Percentiles rank a stretch among this genome's conserved stretches.
These are phyloP conservation scores for Epizoanthus rinbou DNA, from an alignment of 92 coral and sea anemone genomes.

Conservation along the genomic window DNA sequence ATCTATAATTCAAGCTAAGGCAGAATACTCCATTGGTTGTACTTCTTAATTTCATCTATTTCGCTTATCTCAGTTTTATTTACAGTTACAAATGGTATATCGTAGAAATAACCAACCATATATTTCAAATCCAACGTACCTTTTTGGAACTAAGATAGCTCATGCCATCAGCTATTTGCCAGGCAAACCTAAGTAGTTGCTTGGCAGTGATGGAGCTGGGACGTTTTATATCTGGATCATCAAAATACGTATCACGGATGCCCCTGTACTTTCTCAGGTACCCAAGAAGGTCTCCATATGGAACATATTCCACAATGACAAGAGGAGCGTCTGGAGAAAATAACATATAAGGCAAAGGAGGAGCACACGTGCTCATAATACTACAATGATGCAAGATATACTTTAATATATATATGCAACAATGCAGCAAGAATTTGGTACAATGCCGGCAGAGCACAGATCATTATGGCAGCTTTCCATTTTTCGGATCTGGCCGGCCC, in stretches of 20 bases:
- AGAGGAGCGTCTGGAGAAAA: constrained; percentile 2
- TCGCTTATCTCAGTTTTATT: no score
- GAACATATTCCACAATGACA: constrained; percentile 16
- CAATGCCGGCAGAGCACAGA: no score
- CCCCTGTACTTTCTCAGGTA: constrained; percentile 33
- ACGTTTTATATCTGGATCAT: constrained; percentile 4
- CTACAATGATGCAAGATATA: no score
- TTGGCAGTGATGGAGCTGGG: neutral
- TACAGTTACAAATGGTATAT: neutral
- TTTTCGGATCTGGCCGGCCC: no score
- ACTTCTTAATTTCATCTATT: no score
- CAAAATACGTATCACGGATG: constrained; percentile 2
- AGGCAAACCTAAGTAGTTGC: constrained; percentile 18
- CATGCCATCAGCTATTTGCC: constrained; percentile 39
- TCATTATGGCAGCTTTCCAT: no score
- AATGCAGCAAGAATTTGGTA: no score
- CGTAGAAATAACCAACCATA: neutral
- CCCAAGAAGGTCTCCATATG: constrained; percentile 26
- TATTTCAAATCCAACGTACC: neutral
- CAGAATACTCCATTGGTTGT: no score
- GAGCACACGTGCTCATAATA: no score
- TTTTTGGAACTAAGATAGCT: neutral
- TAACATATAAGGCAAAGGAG: no score
- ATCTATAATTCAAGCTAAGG: no score
- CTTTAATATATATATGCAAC: no score